These are phyloP conservation scores for Pandemis corylana DNA, from an alignment of 2,888 invertebrate genomes.

Conservation along the genomic window DNA sequence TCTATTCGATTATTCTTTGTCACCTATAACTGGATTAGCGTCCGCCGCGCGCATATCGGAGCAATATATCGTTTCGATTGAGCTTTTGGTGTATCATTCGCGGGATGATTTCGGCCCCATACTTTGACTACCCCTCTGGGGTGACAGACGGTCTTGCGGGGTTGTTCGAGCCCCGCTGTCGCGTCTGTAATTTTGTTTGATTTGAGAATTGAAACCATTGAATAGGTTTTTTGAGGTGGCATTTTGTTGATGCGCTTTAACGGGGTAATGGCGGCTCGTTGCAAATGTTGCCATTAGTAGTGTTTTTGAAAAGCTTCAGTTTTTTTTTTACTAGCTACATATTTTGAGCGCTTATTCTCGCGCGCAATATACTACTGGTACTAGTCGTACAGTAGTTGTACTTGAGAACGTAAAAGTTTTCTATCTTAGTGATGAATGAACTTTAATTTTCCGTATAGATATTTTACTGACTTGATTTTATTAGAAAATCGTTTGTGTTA, in stretches of 20 bases:
- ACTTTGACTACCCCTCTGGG: constrained; percentile 53
- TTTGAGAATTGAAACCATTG: constrained; percentile 27
- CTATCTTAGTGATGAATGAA: too few relatives aligned
- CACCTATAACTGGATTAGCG: constrained; percentile 78
- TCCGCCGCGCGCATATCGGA: constrained; percentile 68
- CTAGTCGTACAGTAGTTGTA: too few relatives aligned
- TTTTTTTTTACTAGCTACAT: too few relatives aligned
- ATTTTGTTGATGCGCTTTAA: not conserved
- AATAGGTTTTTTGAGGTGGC: constrained; percentile 23
- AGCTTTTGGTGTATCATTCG: constrained; percentile 81
- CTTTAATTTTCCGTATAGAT: too few relatives aligned
- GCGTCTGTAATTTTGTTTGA: constrained; percentile 42
- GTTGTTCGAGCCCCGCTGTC: constrained; percentile 45
- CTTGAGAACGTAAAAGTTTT: too few relatives aligned
- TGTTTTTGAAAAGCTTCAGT: not conserved
- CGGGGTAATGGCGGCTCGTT: not conserved
- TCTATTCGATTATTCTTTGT: constrained; percentile 59
- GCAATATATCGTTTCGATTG: constrained; percentile 81
- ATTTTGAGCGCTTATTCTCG: too few relatives aligned
- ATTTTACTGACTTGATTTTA: too few relatives aligned
- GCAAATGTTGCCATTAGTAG: not conserved
- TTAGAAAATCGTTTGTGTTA: too few relatives aligned
- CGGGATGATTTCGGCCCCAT: constrained; percentile 64
- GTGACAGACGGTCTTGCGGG: constrained; percentile 53
- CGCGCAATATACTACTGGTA: too few relatives aligned